These are phyloP conservation scores for Dryomyza anilis DNA, from an alignment of 2,888 invertebrate species.

Conservation along the genomic window DNA sequence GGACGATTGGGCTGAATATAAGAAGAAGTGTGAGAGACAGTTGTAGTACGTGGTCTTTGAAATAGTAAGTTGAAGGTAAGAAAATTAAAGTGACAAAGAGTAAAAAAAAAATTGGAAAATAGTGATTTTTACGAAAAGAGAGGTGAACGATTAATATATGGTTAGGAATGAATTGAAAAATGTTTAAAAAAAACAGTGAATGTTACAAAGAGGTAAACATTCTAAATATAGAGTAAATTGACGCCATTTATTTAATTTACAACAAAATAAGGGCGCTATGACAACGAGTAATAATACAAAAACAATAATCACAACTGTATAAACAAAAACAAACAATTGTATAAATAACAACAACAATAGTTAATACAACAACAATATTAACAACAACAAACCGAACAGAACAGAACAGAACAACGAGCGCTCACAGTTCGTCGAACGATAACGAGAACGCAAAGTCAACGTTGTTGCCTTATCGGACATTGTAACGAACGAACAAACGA, in stretches of 20 bases:
- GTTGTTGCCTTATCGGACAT: slow-evolving; percentile 13
- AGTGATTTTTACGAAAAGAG: background rate
- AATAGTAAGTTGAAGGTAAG: background rate
- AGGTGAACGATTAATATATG: background rate
- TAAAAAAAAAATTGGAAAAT: background rate
- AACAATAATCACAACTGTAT: background rate
- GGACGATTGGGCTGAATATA: too few relatives aligned
- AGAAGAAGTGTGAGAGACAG: too few relatives aligned
- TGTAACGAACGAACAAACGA: slow-evolving; percentile 11
- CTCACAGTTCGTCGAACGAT: slow-evolving; percentile 19
- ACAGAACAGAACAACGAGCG: background rate
- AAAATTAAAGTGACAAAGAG: background rate
- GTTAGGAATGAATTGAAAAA: background rate
- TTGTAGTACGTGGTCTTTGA: background rate
- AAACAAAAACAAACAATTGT: background rate
- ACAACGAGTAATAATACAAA: background rate
- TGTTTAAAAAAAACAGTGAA: background rate
- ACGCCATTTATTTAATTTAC: background rate
- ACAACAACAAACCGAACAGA: slow-evolving; percentile 6
- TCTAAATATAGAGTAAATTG: background rate
- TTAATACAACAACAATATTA: background rate
- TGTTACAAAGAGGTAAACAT: background rate
- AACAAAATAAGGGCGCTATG: background rate
- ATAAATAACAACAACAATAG: background rate
- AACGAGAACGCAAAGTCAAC: slow-evolving; percentile 10